Evolutionary conservation across 2,888 invertebrate genomes (phyloP).

Genomic region (Megalurothrips usitatus): DNA sequence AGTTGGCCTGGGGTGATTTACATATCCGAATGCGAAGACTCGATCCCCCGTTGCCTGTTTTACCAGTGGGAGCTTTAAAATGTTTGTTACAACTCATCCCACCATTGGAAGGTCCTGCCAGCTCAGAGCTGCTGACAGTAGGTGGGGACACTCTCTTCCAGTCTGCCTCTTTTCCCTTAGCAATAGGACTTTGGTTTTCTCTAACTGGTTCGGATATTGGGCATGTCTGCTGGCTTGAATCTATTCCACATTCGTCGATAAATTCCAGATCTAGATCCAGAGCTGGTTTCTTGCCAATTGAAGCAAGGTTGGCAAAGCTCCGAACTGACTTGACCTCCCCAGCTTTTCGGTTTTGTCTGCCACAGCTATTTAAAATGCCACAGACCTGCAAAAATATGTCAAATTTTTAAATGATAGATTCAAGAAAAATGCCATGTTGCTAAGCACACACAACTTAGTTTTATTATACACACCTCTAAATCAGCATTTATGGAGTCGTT

Average conservation of each 20-base stretch:
- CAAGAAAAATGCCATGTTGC: no score
- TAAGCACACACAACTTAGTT: neutral
- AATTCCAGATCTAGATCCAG: slow-evolving; percentile 33
- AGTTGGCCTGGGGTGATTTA: neutral
- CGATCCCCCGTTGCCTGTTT: neutral
- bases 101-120: neutral
- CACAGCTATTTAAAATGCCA: slow-evolving; percentile 34
- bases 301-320: slow-evolving; percentile 35
- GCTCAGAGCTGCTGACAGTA: neutral
- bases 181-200: neutral
- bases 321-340: slow-evolving; percentile 18
- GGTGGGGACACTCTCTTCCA: neutral
- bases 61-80: neutral
- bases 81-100: neutral
- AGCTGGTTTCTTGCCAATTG: slow-evolving; percentile 38
- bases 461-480: slow-evolving; percentile 45
- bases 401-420: no score
- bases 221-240: neutral
- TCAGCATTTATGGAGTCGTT: slow-evolving; percentile 52
- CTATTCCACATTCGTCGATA: neutral
- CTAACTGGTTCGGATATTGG: neutral
- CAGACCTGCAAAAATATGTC: slow-evolving; percentile 33
- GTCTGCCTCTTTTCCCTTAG: neutral
- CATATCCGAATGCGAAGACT: slow-evolving; percentile 1
- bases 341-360: slow-evolving; percentile 27